Conservation (phyloP, 1,140 invertebrate genomes). For the Apis dorsata region DNA sequence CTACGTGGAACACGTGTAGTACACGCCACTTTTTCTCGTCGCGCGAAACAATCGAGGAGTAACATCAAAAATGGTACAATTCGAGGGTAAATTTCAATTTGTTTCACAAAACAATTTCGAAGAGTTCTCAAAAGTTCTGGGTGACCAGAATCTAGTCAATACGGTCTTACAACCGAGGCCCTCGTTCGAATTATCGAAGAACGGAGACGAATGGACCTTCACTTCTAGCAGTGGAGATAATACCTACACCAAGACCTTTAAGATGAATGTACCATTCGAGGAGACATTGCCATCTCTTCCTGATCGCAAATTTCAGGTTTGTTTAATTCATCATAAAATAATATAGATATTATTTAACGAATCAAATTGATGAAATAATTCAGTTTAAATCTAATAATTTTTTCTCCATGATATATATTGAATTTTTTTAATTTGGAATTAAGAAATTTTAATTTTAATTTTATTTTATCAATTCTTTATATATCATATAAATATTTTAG, state of each 20-base stretch:
- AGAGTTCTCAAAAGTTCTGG: slow-evolving; percentile 72
- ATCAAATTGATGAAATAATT: no score
- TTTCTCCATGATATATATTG: no score
- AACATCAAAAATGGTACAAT: slow-evolving; percentile 67
- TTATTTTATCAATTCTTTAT: no score
- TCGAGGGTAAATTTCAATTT: slow-evolving; percentile 75
- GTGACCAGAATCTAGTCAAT: slow-evolving; percentile 53
- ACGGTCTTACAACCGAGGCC: slow-evolving; percentile 67
- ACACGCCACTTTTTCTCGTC: neutral
- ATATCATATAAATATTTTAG: no score
- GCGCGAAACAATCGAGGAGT: neutral
- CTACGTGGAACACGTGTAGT: neutral
- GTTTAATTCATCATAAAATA: neutral
- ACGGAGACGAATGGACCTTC: slow-evolving; percentile 70
- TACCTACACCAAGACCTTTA: slow-evolving; percentile 67
- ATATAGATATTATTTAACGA: no score
- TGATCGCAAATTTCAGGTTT: slow-evolving; percentile 71
- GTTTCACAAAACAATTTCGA: slow-evolving; percentile 74
- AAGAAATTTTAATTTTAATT: no score
- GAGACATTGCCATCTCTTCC: slow-evolving; percentile 72
- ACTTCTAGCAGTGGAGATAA: slow-evolving; percentile 69
- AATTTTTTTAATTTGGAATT: no score
- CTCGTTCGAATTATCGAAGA: slow-evolving; percentile 66
- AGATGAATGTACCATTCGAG: slow-evolving; percentile 72
- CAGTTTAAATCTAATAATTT: no score